phyloP scores from a whole-genome alignment of 2,797 vertebrate species.

The Crypturellus tataupa region DNA sequence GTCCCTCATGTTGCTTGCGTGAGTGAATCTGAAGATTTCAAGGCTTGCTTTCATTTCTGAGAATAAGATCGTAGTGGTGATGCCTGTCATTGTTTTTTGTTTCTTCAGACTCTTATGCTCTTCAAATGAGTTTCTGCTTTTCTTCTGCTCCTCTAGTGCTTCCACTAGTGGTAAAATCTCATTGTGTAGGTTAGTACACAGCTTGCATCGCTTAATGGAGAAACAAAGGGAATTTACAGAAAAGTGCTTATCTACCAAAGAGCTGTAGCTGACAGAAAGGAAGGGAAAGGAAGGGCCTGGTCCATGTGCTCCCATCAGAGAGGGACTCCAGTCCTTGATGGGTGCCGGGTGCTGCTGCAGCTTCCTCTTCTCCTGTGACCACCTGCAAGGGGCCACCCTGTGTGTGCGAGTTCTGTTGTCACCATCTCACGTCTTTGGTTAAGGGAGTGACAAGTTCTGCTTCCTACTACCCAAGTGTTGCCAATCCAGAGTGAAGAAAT shows the following conservation, averaged over 20 bases:
- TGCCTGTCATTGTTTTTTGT: conserved; percentile 43
- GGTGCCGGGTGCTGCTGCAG: not conserved
- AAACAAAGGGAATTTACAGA: not conserved
- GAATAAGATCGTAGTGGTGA: conserved; percentile 20
- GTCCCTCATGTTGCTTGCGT: not conserved
- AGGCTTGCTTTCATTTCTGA: conserved; percentile 29
- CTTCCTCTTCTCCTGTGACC: not conserved
- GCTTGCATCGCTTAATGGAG: conserved; percentile 4
- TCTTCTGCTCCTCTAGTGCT: not conserved
- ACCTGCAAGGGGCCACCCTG: not conserved
- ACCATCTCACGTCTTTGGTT: not conserved
- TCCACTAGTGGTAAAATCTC: conserved; percentile 1
- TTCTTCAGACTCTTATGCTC: not conserved
- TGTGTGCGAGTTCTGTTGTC: not conserved
- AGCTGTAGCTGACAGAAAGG: not conserved
- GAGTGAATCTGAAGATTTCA: conserved; percentile 31
- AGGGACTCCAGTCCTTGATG: not conserved
- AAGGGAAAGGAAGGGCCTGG: not conserved
- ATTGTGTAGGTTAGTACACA: not conserved
- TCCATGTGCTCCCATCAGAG: not conserved
- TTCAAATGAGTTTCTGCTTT: not conserved
- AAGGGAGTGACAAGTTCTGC: not conserved
- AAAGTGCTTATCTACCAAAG: conserved; percentile 1
- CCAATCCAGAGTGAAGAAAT: not conserved
- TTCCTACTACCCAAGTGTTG: fast-evolving